These are phyloP conservation scores for Archips crataeganus DNA, from an alignment of 2,888 invertebrate species.

Conservation along the genomic window DNA sequence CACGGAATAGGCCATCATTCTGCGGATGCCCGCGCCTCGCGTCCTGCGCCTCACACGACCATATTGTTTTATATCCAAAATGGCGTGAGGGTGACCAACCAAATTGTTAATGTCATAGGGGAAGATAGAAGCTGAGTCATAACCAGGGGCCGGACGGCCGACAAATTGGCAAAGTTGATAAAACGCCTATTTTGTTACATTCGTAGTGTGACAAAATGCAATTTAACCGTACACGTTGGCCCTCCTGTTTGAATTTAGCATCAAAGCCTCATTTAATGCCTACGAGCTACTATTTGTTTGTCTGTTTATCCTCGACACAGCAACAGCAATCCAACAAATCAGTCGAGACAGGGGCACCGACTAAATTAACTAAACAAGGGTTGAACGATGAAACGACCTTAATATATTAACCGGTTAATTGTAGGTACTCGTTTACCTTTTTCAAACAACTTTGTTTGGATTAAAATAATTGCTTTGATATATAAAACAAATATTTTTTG, in stretches of 20 bases:
- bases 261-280: slow-evolving; percentile 28
- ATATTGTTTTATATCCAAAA: slow-evolving; percentile 32
- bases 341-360: slow-evolving; percentile 41
- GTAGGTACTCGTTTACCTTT: slow-evolving; percentile 37
- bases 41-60: slow-evolving; percentile 29
- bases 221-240: slow-evolving; percentile 6
- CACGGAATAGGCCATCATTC: slow-evolving; percentile 26
- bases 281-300: slow-evolving; percentile 30
- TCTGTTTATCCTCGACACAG: slow-evolving; percentile 39
- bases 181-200: slow-evolving; percentile 10
- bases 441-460: slow-evolving; percentile 30
- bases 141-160: slow-evolving; percentile 22
- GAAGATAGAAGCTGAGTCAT: slow-evolving; percentile 37
- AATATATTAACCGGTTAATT: slow-evolving; percentile 42
- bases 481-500: slow-evolving; percentile 17
- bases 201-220: slow-evolving; percentile 3
- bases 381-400: slow-evolving; percentile 43
- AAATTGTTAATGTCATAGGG: slow-evolving; percentile 38
- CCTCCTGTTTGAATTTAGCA: slow-evolving; percentile 7
- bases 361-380: slow-evolving; percentile 44
- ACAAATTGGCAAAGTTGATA: slow-evolving; percentile 17
- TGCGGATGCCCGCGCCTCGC: slow-evolving; percentile 23
- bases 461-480: slow-evolving; percentile 25
- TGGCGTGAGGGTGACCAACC: slow-evolving; percentile 29
- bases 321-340: slow-evolving; percentile 42